A percentile compares a stretch with the other conserved stretches of the same genome.
Evolutionary conservation across 1,140 invertebrate species (phyloP).

Genomic region (Metopolophium dirhodum): DNA sequence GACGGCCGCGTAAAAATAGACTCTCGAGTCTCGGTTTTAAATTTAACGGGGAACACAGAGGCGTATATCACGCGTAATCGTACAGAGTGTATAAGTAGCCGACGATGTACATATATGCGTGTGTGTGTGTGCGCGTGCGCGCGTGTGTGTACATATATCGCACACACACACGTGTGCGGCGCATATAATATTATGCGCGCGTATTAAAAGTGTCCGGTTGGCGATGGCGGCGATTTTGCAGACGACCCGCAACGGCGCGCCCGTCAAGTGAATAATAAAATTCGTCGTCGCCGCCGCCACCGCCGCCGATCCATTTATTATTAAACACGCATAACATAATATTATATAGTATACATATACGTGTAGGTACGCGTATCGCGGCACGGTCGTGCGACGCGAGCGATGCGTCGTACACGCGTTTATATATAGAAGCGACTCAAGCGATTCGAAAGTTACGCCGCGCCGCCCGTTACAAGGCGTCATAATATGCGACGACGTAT

Average conservation of each 20-base stretch:
- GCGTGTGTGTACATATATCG: not conserved
- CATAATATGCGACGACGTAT: constrained; percentile 21
- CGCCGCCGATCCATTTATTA: constrained; percentile 19
- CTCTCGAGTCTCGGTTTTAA: not conserved
- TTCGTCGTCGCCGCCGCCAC: not conserved
- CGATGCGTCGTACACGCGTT: not conserved
- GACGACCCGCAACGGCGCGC: constrained; percentile 23
- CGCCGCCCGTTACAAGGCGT: not conserved
- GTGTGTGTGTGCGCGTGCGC: not conserved
- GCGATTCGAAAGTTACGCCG: not conserved
- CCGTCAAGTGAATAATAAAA: constrained; percentile 28
- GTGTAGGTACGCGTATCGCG: not conserved
- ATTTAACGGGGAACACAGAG: constrained; percentile 15
- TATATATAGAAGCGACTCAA: constrained; percentile 29
- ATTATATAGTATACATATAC: not conserved
- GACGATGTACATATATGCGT: not conserved
- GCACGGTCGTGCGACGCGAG: not conserved
- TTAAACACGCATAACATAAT: constrained; percentile 13
- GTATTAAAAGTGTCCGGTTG: not conserved
- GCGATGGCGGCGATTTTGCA: not conserved
- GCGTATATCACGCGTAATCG: not conserved
- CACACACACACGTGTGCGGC: not conserved
- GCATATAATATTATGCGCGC: not conserved
- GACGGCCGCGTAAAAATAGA: constrained; percentile 36
- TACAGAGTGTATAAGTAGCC: not conserved